phyloP scores from a whole-genome alignment of 2,888 invertebrate species.

The Oscheius myriophilus region DNA sequence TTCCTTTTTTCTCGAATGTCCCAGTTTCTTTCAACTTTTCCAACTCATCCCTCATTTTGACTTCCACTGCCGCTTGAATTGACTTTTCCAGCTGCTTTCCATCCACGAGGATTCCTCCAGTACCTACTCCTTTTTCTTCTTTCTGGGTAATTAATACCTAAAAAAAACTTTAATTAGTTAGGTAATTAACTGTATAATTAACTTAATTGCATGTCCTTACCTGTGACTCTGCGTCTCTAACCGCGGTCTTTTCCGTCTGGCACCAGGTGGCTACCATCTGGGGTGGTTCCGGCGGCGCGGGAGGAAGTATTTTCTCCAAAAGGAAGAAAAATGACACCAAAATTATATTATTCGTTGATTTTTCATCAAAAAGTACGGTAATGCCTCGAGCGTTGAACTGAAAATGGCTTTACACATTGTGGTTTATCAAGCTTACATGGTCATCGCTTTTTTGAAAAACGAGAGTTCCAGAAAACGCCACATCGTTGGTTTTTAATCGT shows the following conservation, averaged over 20 bases:
- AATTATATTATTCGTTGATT: background rate
- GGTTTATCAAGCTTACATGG: background rate
- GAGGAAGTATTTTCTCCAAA: background rate
- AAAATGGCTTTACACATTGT: background rate
- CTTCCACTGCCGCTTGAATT: background rate
- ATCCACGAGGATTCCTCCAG: background rate
- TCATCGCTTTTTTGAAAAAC: background rate
- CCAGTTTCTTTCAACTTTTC: background rate
- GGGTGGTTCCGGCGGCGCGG: background rate
- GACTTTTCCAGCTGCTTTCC: background rate
- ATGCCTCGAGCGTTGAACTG: background rate
- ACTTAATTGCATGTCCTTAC: background rate
- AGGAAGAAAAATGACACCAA: background rate
- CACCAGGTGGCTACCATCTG: background rate
- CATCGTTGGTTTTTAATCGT: background rate
- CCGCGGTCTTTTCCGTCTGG: background rate
- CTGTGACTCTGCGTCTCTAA: slow-evolving; percentile 5
- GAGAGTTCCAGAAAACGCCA: slow-evolving; percentile 1
- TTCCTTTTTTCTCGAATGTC: background rate
- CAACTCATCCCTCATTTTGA: background rate
- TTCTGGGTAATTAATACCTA: background rate
- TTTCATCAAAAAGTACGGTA: slow-evolving; percentile 18
- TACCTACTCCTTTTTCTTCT: slow-evolving; percentile 1
- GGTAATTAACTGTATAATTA: background rate
- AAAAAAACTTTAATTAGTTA: background rate